A percentile compares a stretch with the other conserved stretches of the same genome.
phyloP scores from a whole-genome alignment of 2,797 vertebrate genomes.

The Sus cebifrons region DNA sequence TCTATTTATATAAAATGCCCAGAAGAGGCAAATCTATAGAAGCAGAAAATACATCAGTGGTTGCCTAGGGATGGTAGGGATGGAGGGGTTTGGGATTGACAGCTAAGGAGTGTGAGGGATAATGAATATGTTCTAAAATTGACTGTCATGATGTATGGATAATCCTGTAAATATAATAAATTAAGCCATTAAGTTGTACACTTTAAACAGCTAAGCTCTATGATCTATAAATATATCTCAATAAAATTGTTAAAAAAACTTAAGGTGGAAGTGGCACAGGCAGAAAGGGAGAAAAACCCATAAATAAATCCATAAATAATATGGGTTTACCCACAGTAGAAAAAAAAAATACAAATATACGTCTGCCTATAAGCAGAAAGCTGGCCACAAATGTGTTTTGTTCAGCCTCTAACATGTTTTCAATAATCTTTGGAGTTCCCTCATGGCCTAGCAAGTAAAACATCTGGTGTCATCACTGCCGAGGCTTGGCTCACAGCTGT shows the following conservation, averaged over 20 bases:
- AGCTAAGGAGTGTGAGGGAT: background rate
- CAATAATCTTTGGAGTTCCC: background rate
- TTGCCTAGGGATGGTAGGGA: background rate
- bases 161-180: conserved; percentile 3
- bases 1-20: background rate
- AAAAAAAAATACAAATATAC: background rate
- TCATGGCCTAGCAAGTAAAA: no score
- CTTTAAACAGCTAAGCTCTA: background rate
- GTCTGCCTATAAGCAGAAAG: background rate
- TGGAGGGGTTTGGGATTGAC: no score
- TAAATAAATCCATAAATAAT: background rate
- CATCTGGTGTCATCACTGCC: no score
- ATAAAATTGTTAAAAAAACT: background rate
- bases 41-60: background rate
- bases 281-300: background rate
- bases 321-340: background rate
- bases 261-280: background rate
- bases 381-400: background rate
- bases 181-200: background rate
- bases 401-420: background rate
- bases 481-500: no score
- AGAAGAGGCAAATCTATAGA: background rate
- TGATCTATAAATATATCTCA: background rate
- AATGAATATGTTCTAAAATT: background rate
- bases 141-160: background rate